Evolutionary conservation across 2,797 vertebrate species (phyloP), one percentile per base, ranked within the genome.

Genomic region (Fundulus diaphanus): DNA sequence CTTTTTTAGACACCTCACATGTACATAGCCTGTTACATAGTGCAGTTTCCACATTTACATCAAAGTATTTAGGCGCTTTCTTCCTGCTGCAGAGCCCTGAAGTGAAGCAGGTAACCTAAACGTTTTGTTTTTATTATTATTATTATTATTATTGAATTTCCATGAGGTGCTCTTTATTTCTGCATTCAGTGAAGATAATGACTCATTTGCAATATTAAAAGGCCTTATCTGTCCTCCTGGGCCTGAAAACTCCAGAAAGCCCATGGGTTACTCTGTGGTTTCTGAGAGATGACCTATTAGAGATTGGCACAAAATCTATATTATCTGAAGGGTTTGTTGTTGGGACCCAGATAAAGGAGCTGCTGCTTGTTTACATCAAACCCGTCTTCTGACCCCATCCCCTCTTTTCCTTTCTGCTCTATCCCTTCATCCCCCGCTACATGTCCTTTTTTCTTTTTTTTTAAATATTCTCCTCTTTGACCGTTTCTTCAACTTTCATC

Each of bases 331-430:
- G 72, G 57, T 1, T 81, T 54, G 3, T 20, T 65, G 80, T 72
- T 57, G 22, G 70, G 73, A 79, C 78, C 78, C 63, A 18, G 22
- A 77, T 12, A 82, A 40, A 68, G 90, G 73, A 68, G 31, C 66
- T 48, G 20, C 59, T 48, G 68, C 76, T 80, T 89, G 87, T 90
- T 87, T 85, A 87, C 79, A 84, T 85, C 71, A 73, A 82, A 77
- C 33, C 74, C 67, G 51, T 35, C 56, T 68, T 81, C 68, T 79
- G 78, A 85, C 78, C 86, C 68, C 66, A 4, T 77, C 73, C 27
- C 42, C 76, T 46, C 46, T 61, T 52, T 40, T 59, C 29, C 69
- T 46, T 1, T 52, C 18, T n/a, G 27, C 74, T 20, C 59, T 73
- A 37, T 78, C 74, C 24, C 67, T 3, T 1, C 24, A 22, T 83